Evolutionary conservation across 2,113 vertebrate genomes (phyloP), one percentile per base, ranked within the genome.

Genomic region (Sceloporus undulatus): DNA sequence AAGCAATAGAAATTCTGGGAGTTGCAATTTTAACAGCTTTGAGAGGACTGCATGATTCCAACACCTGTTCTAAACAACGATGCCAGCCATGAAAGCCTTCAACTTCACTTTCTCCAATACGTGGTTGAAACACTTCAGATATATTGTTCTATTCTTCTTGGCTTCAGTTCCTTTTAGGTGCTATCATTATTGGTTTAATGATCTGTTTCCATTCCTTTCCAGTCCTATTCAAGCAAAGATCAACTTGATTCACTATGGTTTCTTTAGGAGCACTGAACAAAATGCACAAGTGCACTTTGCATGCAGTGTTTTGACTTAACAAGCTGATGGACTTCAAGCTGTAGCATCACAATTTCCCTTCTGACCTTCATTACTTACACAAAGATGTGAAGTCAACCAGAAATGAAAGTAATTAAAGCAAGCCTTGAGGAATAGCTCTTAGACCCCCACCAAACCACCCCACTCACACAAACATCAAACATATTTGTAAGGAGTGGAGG

Each of bases 381-480:
- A 71, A 91, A 89, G 89, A 92, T 82, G 91, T 84, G 85, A 94
- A 93, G 76, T 92, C 90, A 95, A 87, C 92, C 92, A 90, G 93
- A 94, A 90, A 92, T 86, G 70, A 92, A 94, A 93, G 90, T 89
- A 94, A 94, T 92, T 94, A 91, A 94, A 82, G 68, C 52, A 93
- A 48, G 85, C 62, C 90, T 91, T 82, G 81, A 90, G 78, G 40
- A 34, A n/a, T 5, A 11, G 1, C 59, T 62, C 13, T 18, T 62
- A 62, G 59, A 7, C 48, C 59, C 59, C 18, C 11, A 62, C 13
- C 59, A 62, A 62, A 1, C 59, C 59, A 62, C 4, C 59, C 13
- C 59, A 62, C 11, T 16, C 59, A 62, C 59, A 62, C 59, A 62
- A 62, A 62, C 65, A 90, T 91, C 87, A 91, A 91, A 86, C 52